These are phyloP conservation scores for Hemichromis elongatus DNA, from an alignment of 2,113 vertebrate genomes.

Conservation along the genomic window DNA sequence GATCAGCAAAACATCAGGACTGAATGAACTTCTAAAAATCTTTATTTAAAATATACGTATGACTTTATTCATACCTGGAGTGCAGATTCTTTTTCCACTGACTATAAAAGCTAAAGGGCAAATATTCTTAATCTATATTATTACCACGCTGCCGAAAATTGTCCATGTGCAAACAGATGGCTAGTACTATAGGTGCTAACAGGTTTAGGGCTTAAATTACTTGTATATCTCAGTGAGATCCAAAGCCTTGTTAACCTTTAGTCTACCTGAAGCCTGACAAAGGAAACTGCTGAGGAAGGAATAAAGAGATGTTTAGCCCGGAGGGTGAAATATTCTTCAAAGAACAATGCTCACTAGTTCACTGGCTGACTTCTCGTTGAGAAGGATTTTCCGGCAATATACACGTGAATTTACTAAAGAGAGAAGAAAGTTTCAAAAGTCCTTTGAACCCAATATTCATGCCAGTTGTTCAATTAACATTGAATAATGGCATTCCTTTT, in stretches of 20 bases:
- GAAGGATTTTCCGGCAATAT: conserved; percentile 6
- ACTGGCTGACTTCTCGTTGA: neutral
- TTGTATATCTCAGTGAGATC: neutral
- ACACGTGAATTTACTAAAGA: conserved; percentile 21
- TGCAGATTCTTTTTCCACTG: neutral
- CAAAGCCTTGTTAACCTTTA: conserved; percentile 1
- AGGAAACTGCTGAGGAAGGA: conserved; percentile 11
- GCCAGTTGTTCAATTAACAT: conserved; percentile 57
- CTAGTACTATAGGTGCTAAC: neutral
- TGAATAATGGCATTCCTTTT: conserved; percentile 49
- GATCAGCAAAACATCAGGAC: neutral
- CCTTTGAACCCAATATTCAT: conserved; percentile 18
- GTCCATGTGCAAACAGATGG: neutral
- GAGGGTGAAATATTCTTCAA: conserved; percentile 19
- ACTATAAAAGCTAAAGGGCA: neutral
- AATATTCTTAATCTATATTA: neutral
- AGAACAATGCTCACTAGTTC: conserved; percentile 3
- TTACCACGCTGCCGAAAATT: neutral
- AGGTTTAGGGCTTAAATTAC: neutral
- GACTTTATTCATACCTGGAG: neutral
- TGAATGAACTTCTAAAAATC: neutral
- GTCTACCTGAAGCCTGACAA: conserved; percentile 21
- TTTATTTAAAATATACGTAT: neutral
- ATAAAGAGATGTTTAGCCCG: neutral
- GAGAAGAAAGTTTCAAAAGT: neutral